These are phyloP conservation scores for Camelus dromedarius DNA, from an alignment of 2,113 vertebrate species.

Conservation along the genomic window DNA sequence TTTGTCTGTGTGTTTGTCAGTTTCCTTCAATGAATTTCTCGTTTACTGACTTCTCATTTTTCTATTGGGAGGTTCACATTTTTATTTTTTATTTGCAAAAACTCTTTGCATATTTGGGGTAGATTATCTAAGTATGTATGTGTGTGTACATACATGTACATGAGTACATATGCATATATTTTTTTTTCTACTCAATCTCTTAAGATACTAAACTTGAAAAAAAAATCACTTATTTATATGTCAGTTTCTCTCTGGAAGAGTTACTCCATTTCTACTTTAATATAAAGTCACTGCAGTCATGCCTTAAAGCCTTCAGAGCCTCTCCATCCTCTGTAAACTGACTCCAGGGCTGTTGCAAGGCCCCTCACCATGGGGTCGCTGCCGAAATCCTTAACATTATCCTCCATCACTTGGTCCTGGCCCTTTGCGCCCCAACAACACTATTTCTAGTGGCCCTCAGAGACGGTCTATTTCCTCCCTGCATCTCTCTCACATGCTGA, in stretches of 20 bases:
- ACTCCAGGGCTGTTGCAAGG: background rate
- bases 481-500: background rate
- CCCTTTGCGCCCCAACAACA: background rate
- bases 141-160: background rate
- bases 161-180: too few species aligned
- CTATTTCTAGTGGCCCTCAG: background rate
- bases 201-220: background rate
- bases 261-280: background rate
- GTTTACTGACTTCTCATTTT: background rate
- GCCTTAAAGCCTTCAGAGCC: background rate
- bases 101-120: background rate
- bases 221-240: background rate
- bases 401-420: background rate
- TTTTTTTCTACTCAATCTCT: background rate
- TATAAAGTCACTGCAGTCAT: background rate
- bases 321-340: background rate
- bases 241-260: background rate
- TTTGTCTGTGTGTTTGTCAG: background rate
- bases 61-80: background rate
- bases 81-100: slow-evolving; percentile 36
- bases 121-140: background rate
- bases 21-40: background rate
- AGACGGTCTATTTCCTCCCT: background rate
- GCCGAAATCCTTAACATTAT: background rate
- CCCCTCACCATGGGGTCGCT: background rate